Evolutionary conservation across 2,113 vertebrate genomes (phyloP).

Genomic region (Leuciscus idus): DNA sequence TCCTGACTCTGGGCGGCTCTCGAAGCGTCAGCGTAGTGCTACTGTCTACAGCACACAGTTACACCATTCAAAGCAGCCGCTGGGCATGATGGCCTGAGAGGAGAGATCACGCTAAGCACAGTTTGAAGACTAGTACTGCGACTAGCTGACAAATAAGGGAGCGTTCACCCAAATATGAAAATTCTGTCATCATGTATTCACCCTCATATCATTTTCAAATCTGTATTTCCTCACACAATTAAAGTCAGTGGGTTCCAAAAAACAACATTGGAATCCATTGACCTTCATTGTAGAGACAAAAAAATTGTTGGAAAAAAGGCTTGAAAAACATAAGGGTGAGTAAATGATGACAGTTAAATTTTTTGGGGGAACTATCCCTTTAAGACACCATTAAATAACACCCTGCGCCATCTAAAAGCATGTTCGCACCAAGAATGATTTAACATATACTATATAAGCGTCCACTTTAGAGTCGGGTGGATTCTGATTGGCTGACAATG

Average conservation of each 20-base stretch:
- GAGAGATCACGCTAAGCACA: background rate
- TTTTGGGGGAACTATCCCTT: background rate
- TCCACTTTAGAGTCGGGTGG: background rate
- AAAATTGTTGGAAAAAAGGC: too few species aligned
- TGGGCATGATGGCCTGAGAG: conserved; percentile 41
- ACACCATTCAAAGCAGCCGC: conserved; percentile 86
- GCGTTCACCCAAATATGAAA: background rate
- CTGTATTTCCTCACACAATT: background rate
- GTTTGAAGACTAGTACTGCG: background rate
- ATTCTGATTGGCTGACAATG: background rate
- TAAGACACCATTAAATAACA: background rate
- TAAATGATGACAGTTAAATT: background rate
- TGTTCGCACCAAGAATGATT: background rate
- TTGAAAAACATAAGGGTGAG: background rate
- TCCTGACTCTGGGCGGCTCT: conserved; percentile 69
- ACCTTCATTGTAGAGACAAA: background rate
- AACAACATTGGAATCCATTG: background rate
- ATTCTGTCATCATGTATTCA: background rate
- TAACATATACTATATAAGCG: background rate
- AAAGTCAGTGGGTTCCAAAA: background rate
- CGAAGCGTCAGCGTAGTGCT: conserved; percentile 69
- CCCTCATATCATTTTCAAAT: background rate
- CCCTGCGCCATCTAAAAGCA: background rate
- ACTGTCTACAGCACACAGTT: conserved; percentile 76
- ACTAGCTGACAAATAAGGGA: background rate